Conservation (phyloP, 2,888 invertebrate species). For the Abscondita cerata region DNA sequence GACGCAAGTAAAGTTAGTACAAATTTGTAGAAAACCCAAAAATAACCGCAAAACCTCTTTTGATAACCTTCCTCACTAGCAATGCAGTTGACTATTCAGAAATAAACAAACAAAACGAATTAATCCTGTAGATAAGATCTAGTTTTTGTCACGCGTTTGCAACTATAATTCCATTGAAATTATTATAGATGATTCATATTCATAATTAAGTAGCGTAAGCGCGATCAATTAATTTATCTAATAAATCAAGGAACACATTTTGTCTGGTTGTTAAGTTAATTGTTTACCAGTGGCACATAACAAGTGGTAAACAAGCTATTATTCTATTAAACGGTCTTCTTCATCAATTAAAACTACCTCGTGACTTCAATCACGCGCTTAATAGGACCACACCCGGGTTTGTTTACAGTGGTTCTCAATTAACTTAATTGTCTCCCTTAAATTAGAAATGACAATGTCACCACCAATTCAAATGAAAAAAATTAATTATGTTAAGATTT, state of each 20-base stretch:
- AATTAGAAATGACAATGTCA: constrained; percentile 16
- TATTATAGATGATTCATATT: neutral
- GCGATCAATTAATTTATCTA: constrained; percentile 13
- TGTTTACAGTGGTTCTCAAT: constrained; percentile 16
- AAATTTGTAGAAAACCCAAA: too few relatives aligned
- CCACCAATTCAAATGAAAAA: neutral
- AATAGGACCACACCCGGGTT: constrained; percentile 21
- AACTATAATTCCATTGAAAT: too few relatives aligned
- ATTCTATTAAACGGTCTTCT: neutral
- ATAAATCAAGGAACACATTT: constrained; percentile 20
- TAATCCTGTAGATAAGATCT: too few relatives aligned
- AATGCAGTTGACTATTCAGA: too few relatives aligned
- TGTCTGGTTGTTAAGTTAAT: constrained; percentile 27
- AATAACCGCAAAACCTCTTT: too few relatives aligned
- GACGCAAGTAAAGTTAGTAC: too few relatives aligned
- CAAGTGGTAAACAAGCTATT: constrained; percentile 17
- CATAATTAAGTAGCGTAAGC: neutral
- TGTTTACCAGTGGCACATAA: constrained; percentile 31
- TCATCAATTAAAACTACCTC: constrained; percentile 12
- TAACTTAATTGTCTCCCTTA: constrained; percentile 19
- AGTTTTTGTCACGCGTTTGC: too few relatives aligned
- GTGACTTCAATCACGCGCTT: constrained; percentile 23
- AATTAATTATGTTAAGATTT: neutral
- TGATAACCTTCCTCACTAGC: too few relatives aligned
- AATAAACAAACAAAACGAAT: too few relatives aligned